Evolutionary conservation across 53 echinoderm and acorn worm species (phyloP).

Genomic region (Echinarachnius parma): DNA sequence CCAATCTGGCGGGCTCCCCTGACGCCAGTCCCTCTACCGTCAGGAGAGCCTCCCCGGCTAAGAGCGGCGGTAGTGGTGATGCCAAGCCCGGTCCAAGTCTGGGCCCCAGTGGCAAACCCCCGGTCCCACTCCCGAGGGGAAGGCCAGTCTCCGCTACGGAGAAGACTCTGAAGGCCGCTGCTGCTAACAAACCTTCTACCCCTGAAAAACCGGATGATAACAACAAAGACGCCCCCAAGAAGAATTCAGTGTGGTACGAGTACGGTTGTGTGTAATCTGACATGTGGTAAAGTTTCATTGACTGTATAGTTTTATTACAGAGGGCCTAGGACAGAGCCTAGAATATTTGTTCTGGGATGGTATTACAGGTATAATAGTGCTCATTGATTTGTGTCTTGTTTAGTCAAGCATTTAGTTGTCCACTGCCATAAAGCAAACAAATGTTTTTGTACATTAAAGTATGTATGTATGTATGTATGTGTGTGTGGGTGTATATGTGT

Average conservation of each 20-base stretch:
- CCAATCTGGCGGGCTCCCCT: constrained; percentile 23
- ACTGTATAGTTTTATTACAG: too few relatives aligned
- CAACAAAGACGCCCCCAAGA: constrained; percentile 55
- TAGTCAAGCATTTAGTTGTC: too few relatives aligned
- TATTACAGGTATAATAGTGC: too few relatives aligned
- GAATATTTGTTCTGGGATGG: too few relatives aligned
- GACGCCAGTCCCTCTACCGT: constrained; percentile 31
- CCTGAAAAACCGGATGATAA: constrained; percentile 28
- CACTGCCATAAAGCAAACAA: too few relatives aligned
- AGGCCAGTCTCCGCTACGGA: constrained; percentile 33
- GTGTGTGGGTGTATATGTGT: too few relatives aligned
- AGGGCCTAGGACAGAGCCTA: too few relatives aligned
- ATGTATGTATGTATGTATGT: too few relatives aligned
- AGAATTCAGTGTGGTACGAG: constrained; percentile 98
- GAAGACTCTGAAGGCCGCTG: constrained; percentile 25
- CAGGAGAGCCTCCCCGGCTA: constrained; percentile 4
- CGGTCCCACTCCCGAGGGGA: constrained; percentile 23
- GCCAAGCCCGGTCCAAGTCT: too few relatives aligned
- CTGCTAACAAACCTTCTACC: constrained; percentile 29
- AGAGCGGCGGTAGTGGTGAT: constrained; percentile 7
- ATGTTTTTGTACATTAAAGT: too few relatives aligned
- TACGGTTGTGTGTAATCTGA: constrained; percentile 94
- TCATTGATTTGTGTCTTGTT: too few relatives aligned
- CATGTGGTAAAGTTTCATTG: too few relatives aligned
- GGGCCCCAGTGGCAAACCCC: constrained; percentile 30